Evolutionary conservation across 2,888 invertebrate genomes (phyloP).

Genomic region (Pyrochroa serraticornis): DNA sequence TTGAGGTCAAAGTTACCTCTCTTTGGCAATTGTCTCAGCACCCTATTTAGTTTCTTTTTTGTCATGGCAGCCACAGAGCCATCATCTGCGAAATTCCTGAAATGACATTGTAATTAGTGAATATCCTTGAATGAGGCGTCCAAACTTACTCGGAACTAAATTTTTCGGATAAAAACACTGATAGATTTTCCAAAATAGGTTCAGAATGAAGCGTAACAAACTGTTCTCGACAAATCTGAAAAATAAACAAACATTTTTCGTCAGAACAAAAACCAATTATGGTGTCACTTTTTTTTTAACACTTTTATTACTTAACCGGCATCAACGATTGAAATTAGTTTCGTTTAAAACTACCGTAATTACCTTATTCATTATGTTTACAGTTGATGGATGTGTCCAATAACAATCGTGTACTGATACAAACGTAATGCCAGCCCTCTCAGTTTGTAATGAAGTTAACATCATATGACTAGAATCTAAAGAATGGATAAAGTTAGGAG

Average conservation of each 20-base stretch:
- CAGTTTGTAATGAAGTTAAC: conserved; percentile 92
- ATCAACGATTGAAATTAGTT: neutral
- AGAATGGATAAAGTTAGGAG: conserved; percentile 99
- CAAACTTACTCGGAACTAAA: conserved; percentile 70
- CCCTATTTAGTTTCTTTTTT: conserved; percentile 67
- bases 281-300: no score
- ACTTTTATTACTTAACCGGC: no score
- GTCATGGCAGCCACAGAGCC: conserved; percentile 62
- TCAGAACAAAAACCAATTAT: neutral
- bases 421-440: conserved; percentile 83
- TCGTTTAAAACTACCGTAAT: conserved; percentile 21
- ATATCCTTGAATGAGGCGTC: neutral
- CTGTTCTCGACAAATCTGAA: conserved; percentile 92
- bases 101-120: conserved; percentile 10
- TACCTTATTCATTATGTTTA: conserved; percentile 88
- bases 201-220: conserved; percentile 95
- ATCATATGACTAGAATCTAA: conserved; percentile 99
- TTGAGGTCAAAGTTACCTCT: conserved; percentile 80
- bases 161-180: conserved; percentile 71
- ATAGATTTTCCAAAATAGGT: conserved; percentile 88
- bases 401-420: conserved; percentile 99
- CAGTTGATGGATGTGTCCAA: conserved; percentile 95
- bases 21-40: conserved; percentile 69
- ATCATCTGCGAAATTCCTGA: conserved; percentile 61
- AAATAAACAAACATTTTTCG: conserved; percentile 36